These are phyloP conservation scores for Molossus alvarezi DNA, from an alignment of 2,797 vertebrate species.

Conservation along the genomic window DNA sequence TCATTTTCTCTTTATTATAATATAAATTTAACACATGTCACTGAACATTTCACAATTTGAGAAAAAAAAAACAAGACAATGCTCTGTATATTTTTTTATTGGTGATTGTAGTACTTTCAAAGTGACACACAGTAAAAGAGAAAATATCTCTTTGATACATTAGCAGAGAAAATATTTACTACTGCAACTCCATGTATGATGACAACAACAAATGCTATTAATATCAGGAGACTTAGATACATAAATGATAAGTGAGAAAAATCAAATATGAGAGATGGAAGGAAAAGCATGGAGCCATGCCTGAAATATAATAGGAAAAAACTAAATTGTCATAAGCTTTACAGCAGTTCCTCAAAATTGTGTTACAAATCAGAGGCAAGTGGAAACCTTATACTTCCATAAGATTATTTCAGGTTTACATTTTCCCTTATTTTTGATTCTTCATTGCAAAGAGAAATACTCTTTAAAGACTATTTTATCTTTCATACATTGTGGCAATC, in stretches of 20 bases:
- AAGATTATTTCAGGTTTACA: not conserved
- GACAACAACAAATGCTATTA: not conserved
- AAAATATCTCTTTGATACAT: not conserved
- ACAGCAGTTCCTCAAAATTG: not conserved
- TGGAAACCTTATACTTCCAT: not conserved
- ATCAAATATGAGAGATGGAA: not conserved
- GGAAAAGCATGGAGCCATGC: not conserved
- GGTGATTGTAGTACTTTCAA: slow-evolving; percentile 9
- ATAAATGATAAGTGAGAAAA: not conserved
- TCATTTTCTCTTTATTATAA: not conserved
- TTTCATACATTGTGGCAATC: not conserved
- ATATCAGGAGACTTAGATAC: not conserved
- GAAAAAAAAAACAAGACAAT: not conserved
- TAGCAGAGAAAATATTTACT: slow-evolving; percentile 47
- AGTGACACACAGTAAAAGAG: not conserved
- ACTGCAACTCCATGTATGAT: not conserved
- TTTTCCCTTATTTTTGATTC: not conserved
- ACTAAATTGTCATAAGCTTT: not conserved
- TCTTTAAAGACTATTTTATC: not conserved
- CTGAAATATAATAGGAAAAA: not conserved
- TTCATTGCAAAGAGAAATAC: slow-evolving; percentile 23
- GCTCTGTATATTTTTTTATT: not conserved
- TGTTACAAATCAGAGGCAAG: not conserved
- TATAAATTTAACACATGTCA: not conserved
- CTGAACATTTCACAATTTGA: not conserved